Evolutionary conservation across 2,888 invertebrate species (phyloP), one percentile per base, ranked within the genome.

Genomic region (Pantelozetes paolii): DNA sequence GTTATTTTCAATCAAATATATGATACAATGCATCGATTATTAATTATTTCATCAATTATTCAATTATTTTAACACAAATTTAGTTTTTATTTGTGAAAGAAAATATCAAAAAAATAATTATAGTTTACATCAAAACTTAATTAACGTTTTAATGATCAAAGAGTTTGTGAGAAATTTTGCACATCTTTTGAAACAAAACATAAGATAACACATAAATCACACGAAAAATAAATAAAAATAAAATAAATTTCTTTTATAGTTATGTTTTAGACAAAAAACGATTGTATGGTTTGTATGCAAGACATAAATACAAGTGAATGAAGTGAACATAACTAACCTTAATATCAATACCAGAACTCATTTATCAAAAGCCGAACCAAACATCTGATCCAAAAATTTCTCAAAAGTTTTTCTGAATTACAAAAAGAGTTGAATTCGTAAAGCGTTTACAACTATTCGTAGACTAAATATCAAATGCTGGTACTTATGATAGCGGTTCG

Each of bases 301-400:
- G 54, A 30, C 57, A 23, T 54, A 18, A 5, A 57, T 15, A 57
- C 48, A 28, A 18, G 28, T 54, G 28, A 57, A 15, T 28, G 30
- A 54, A 54, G 26, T 20, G 15, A 54, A 57, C 15, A 57, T 57
- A 57, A 57, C 57, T 57, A 57, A 57, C 57, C 57, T 57, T 26
- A 57, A 57, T 57, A 57, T 30, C 23, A 28, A 28, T 57, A 2
- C 13, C 1, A 23, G 1, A 2, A 57, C 3, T 57, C 57, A 57
- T 57, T 57, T 30, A 57, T 57, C 57, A 57, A 8, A 57, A 30
- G 23, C 28, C 9, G 23, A 23, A 26, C n/a, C 54, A 23, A 54
- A 2, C 28, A 57, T 57, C 28, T 57, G 28, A 57, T 18, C 30
- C 18, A 54, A 54, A 54, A 54, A 23, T 54, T 54, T 6, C 26